Base-by-base conservation (phyloP, 1,140 invertebrate species). In the Eulimnadia texana region DNA sequence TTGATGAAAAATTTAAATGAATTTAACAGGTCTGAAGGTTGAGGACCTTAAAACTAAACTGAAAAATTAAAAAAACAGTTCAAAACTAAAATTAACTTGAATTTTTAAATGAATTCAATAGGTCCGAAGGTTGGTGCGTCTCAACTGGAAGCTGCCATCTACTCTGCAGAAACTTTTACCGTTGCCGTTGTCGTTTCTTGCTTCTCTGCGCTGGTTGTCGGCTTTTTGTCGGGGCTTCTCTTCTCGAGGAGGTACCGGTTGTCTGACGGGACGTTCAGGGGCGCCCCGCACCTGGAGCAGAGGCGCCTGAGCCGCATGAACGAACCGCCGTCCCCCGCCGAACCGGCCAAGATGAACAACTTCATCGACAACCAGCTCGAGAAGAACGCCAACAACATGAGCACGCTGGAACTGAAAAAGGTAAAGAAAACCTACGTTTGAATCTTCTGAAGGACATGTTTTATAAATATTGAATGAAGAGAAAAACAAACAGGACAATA, bases 361-460 rank as follows among this genome's bases (percentile, higher is more conserved):
- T 81, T 81, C 33, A 83, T 86, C 63, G 85, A 85, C 67, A n/a
- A 86, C 85, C 67, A 83, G 85, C 10, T 79, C 81, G 50, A 81
- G 81, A 83, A 71, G 76, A 82, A 28, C 68, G 68, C 79, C 64
- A 77, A 82, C 52, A 77, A 76, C 29, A 78, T 81, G 65, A 84
- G 76, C 16, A 27, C 64, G 83, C 60, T 62, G 20, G 84, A 73
- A 73, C 82, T 81, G 68, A 79, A 79, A 66, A 89, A 90, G 77
- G 87, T 90, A 54, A 90, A 90, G 78, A 89, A 89, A 75, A 90
- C 86, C 69, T 90, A 90, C 68, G 86, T 88, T 76, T 88, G 50
- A 42, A n/a, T n/a, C n/a, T n/a, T n/a, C n/a, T n/a, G n/a, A 42
- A 42, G 16, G 16, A 42, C 16, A 42, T 42, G 33, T 42, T 42